Conservation (phyloP, 2,888 invertebrate genomes). For the Caenorhabditis auriculariae region DNA sequence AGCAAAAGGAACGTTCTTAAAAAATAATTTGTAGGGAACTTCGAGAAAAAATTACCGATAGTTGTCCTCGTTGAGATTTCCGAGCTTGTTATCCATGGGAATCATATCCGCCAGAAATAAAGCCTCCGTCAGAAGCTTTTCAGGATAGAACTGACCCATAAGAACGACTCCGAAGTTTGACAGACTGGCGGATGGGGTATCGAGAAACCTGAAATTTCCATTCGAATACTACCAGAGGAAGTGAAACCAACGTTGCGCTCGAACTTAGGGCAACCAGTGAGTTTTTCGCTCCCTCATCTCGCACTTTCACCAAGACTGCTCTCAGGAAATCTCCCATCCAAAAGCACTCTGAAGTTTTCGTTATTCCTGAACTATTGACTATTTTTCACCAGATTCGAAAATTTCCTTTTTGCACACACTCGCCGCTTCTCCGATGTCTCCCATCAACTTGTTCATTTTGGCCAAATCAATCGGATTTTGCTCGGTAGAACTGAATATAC, state of each 20-base stretch:
- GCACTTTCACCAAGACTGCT: constrained; percentile 4
- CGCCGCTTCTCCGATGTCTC: not conserved
- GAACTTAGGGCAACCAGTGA: not conserved
- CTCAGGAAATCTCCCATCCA: constrained; percentile 3
- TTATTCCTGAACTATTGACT: not conserved
- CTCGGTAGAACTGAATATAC: constrained; percentile 2
- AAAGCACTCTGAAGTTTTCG: constrained; percentile 1
- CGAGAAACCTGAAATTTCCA: not conserved
- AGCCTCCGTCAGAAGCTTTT: constrained; percentile 3
- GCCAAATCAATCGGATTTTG: too few species aligned
- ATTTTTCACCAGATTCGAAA: constrained; percentile 4
- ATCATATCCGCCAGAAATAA: constrained; percentile 6
- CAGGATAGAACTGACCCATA: constrained; percentile 7
- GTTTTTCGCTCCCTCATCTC: constrained; percentile 3
- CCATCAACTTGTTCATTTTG: constrained; percentile 4
- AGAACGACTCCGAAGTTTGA: constrained; percentile 6
- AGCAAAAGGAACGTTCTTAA: too few species aligned
- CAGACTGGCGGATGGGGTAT: not conserved
- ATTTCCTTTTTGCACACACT: constrained; percentile 1
- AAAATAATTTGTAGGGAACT: too few species aligned
- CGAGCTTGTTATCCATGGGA: not conserved
- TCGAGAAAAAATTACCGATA: too few species aligned
- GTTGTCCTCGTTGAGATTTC: not conserved
- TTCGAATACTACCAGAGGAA: too few species aligned
- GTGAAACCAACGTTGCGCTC: not conserved